Percentiles rank a stretch among this genome's conserved stretches.
These are phyloP conservation scores for Phocoena phocoena DNA, from an alignment of 2,113 vertebrate species.

Conservation along the genomic window DNA sequence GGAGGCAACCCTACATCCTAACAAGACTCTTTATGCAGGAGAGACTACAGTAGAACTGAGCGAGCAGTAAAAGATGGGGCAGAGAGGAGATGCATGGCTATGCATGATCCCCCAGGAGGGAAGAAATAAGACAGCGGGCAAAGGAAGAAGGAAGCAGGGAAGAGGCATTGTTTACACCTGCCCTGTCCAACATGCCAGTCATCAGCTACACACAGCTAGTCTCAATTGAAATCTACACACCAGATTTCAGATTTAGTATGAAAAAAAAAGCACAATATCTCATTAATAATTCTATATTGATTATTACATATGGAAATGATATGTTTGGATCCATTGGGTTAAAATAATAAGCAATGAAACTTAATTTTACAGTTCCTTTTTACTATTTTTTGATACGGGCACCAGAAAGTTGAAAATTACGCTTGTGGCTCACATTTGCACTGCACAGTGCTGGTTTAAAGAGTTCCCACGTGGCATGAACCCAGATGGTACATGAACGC, in stretches of 20 bases:
- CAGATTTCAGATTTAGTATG: background rate
- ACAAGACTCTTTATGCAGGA: background rate
- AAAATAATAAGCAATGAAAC: background rate
- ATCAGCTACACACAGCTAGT: background rate
- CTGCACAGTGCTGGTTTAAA: background rate
- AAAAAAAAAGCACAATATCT: background rate
- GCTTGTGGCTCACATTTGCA: background rate
- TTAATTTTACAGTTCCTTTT: background rate
- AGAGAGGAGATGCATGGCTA: background rate
- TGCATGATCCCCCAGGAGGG: background rate
- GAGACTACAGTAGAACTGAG: background rate
- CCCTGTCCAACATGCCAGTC: background rate
- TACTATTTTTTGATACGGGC: background rate
- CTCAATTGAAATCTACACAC: background rate
- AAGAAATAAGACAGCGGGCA: background rate
- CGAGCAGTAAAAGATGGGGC: background rate
- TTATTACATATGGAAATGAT: background rate
- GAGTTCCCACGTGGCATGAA: background rate
- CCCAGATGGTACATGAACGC: background rate
- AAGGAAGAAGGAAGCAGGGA: background rate
- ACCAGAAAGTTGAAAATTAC: background rate
- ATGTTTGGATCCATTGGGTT: background rate
- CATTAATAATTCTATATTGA: background rate
- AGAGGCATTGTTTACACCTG: background rate
- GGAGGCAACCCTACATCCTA: background rate